Percentiles rank a stretch among this genome's conserved stretches.
These are phyloP conservation scores for Hiodon tergisus DNA, from an alignment of 2,113 vertebrate genomes.

Conservation along the genomic window DNA sequence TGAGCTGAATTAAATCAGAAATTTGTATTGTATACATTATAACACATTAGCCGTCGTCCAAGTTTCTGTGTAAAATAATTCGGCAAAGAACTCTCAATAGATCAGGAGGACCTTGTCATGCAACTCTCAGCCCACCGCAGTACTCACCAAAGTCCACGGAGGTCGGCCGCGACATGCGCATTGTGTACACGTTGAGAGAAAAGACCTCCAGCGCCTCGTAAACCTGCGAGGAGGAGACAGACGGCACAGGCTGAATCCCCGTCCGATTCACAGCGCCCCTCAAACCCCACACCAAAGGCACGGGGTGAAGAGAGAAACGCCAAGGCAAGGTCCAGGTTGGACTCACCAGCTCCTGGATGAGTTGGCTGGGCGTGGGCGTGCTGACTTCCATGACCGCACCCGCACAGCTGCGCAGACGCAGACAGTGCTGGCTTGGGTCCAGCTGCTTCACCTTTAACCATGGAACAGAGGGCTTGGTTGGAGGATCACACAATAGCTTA, in stretches of 20 bases:
- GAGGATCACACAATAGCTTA: slow-evolving; percentile 25
- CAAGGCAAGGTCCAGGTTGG: neutral
- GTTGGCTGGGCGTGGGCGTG: slow-evolving; percentile 56
- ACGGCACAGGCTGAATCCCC: neutral
- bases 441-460: slow-evolving; percentile 73
- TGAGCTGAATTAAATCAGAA: too few relatives aligned
- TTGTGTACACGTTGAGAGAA: slow-evolving; percentile 61
- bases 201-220: slow-evolving; percentile 81
- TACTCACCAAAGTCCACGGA: slow-evolving; percentile 79
- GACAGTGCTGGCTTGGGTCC: slow-evolving; percentile 68
- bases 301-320: too few relatives aligned
- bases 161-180: slow-evolving; percentile 72
- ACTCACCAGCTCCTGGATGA: slow-evolving; percentile 72
- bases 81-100: too few relatives aligned
- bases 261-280: neutral
- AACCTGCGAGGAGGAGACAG: slow-evolving; percentile 55
- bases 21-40: too few relatives aligned
- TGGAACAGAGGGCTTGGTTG: slow-evolving; percentile 29
- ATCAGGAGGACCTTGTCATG: too few relatives aligned
- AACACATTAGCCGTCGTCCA: too few relatives aligned
- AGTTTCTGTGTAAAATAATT: too few relatives aligned
- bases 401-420: slow-evolving; percentile 63
- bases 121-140: neutral
- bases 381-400: slow-evolving; percentile 58
- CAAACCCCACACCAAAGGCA: neutral